These are phyloP conservation scores for Meganola albula DNA, from an alignment of 2,888 invertebrate genomes.

Conservation along the genomic window DNA sequence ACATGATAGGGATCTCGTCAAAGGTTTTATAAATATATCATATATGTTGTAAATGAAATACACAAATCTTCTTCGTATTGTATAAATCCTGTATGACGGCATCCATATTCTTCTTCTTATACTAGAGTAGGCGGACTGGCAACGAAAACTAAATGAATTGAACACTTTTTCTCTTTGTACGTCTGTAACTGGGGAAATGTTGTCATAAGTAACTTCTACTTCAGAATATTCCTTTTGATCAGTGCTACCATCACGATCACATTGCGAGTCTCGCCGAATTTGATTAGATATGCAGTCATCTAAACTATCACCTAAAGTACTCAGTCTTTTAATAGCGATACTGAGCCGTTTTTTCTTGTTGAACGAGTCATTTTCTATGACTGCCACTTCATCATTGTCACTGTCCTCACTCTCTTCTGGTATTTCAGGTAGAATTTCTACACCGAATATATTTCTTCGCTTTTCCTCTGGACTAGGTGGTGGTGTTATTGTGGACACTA, in stretches of 20 bases:
- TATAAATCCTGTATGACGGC: slow-evolving; percentile 65
- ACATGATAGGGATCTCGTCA: slow-evolving; percentile 62
- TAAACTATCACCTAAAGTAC: slow-evolving; percentile 68
- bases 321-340: slow-evolving; percentile 70
- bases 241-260: slow-evolving; percentile 38
- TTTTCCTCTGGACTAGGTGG: slow-evolving; percentile 70
- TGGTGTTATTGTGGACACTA: slow-evolving; percentile 53
- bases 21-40: slow-evolving; percentile 65
- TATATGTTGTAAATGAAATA: slow-evolving; percentile 58
- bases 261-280: slow-evolving; percentile 53
- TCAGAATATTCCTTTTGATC: slow-evolving; percentile 53
- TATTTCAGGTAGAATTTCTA: slow-evolving; percentile 74
- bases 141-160: slow-evolving; percentile 64
- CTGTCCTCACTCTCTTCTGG: slow-evolving; percentile 71
- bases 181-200: slow-evolving; percentile 61
- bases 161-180: slow-evolving; percentile 64
- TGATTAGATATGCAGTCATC: slow-evolving; percentile 69
- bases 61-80: slow-evolving; percentile 48
- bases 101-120: slow-evolving; percentile 57
- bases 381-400: slow-evolving; percentile 37
- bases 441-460: slow-evolving; percentile 66
- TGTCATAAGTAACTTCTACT: slow-evolving; percentile 63
- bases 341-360: slow-evolving; percentile 57
- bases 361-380: slow-evolving; percentile 29
- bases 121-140: slow-evolving; percentile 57